Evolutionary conservation across 2,888 invertebrate species (phyloP), one percentile per base, ranked within the genome.

Genomic region (Melanostoma mellinum): DNA sequence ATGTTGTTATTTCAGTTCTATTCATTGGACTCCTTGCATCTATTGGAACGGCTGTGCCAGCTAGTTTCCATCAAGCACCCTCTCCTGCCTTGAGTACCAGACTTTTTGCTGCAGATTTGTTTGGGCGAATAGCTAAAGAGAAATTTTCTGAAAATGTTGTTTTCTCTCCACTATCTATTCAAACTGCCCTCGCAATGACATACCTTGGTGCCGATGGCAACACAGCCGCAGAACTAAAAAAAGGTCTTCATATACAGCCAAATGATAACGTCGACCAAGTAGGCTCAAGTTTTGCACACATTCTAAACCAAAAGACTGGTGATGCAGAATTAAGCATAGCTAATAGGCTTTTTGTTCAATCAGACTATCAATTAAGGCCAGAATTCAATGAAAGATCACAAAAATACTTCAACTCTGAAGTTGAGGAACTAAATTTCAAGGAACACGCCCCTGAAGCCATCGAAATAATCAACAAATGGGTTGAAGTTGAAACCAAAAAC

Each of bases 381-480:
- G 88, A 91, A 30, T 94, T 94, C 85, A 92, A 93, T 86, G 90
- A 92, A 4, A 91, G 94, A 52, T 93, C 95, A 0, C 88, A 92
- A 6, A 92, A 93, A 50, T 91, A 93, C 33, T 97, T 96, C 88
- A 91, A 93, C 52, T 93, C 95, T 1, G 93, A 93, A 40, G 93
- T 94, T 4, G 92, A 95, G 87, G 91, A 92, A 55, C 85, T 96
- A 0, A 89, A 96, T 87, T 97, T 0, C 86, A 93, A 32, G 89
- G 92, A 20, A 20, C 20, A 20, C 20, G 20, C 20, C 1, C 87
- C 86, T 1, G 90, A 88, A 30, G 92, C 94, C 1, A 92, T 92
- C 0, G 86, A 91, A 0, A 90, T 89, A 0, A 97, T 99, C 58
- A 99, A 99, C 89, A 87, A 90, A 40, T 98, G 97, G 96, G 96